Base-by-base conservation (phyloP, 92 coral and sea anemone genomes). In the Epizoanthus illoricatus region DNA sequence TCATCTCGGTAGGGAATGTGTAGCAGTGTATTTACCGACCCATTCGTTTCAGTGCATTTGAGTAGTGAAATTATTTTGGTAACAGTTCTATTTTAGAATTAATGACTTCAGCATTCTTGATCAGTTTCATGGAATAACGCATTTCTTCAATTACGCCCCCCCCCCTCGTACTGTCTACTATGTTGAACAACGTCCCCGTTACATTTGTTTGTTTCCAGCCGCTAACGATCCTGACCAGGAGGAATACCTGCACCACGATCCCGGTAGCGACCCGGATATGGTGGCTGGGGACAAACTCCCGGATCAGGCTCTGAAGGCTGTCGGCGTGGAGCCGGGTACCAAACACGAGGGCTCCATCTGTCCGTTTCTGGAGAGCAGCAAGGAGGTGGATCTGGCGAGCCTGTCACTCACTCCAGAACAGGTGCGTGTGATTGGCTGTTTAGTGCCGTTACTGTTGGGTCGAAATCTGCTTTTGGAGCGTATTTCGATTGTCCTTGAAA, bases 251-350 rank as follows among this genome's bases (percentile, higher is more conserved):
- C 89, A 86, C 18, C 88, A 91, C 65, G 98, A 95, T 69, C 98
- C 97, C 59, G 98, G 98, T 20, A 96, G 93, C 73, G 99, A 96
- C 74, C 99, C 99, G 20, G 99, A 96, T 87, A 73, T 80, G 67
- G 99, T 96, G 69, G 90, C 94, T 39, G 91, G 92, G 13, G 97
- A 94, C 9, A 87, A 85, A 65, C 89, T 91, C 24, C 97, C 98
- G 1, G 94, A 96, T 20, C 96, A 86, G 73, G 99, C 99, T n/a
- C 80, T 96, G 85, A 93, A 91, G 76, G 95, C 97, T 3, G 90
- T 96, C 49, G 99, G 95, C 11, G 88, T 92, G 69, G 80, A 80
- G 87, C 98, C 97, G 82, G 99, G 99, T 18, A 71, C 85, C 67
- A 93, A 84, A 56, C 98, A 96, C 76, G 94, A 96, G 62, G 99